phyloP scores from a whole-genome alignment of 2,888 invertebrate species.

The Hydroisotoma schaefferi region DNA sequence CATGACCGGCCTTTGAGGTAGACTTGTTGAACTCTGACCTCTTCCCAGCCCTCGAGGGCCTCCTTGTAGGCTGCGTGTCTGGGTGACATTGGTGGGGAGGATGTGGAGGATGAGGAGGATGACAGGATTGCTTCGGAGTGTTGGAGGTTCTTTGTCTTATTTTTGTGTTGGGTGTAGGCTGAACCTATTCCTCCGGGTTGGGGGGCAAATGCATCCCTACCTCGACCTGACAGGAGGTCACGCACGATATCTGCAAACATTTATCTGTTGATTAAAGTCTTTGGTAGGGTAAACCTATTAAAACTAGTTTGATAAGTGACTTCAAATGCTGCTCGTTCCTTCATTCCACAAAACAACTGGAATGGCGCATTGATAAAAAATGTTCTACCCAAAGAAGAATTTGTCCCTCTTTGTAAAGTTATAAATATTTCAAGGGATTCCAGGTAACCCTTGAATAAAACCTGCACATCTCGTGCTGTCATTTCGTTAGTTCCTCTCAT shows the following conservation, averaged over 20 bases:
- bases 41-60: constrained; percentile 9
- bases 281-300: too few relatives aligned
- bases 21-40: constrained; percentile 12
- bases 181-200: not conserved
- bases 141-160: constrained; percentile 1
- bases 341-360: too few relatives aligned
- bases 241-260: constrained; percentile 36
- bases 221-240: constrained; percentile 36
- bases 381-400: too few relatives aligned
- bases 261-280: too few relatives aligned
- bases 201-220: constrained; percentile 9
- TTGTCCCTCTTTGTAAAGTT: too few relatives aligned
- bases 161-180: constrained; percentile 14
- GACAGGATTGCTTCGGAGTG: not conserved
- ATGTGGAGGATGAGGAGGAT: not conserved
- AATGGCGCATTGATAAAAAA: too few relatives aligned
- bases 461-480: too few relatives aligned
- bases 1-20: constrained; percentile 12
- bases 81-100: not conserved
- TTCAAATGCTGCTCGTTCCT: too few relatives aligned
- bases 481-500: too few relatives aligned
- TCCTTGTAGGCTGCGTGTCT: not conserved
- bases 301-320: too few relatives aligned
- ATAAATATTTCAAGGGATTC: too few relatives aligned
- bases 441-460: too few relatives aligned